Percentiles rank a stretch among this genome's conserved stretches.
These are phyloP conservation scores for Pangasius krempfi DNA, from an alignment of 2,797 vertebrate species.

Conservation along the genomic window DNA sequence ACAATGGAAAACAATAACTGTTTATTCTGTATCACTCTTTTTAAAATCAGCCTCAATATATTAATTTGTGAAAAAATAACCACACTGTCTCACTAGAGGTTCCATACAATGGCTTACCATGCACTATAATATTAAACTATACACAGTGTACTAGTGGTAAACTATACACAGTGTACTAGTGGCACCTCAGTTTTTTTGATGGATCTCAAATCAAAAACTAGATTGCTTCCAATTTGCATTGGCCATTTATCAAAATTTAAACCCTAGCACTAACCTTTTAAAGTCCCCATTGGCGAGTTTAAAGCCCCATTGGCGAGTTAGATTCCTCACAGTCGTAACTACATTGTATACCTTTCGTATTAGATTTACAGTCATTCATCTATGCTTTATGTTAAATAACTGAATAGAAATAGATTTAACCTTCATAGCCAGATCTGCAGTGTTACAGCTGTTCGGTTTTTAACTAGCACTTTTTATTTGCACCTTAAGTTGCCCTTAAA, in stretches of 20 bases:
- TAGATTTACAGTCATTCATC: not conserved
- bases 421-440: not conserved
- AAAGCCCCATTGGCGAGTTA: not conserved
- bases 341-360: not conserved
- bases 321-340: not conserved
- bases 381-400: not conserved
- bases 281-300: not conserved
- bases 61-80: not conserved
- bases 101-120: not conserved
- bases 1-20: not conserved
- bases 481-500: not conserved
- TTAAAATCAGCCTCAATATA: not conserved
- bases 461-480: not conserved
- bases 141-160: not conserved
- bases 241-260: not conserved
- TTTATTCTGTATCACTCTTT: not conserved
- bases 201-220: not conserved
- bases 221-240: not conserved
- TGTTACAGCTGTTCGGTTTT: not conserved
- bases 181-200: not conserved
- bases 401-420: not conserved
- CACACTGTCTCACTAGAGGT: not conserved
- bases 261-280: not conserved
- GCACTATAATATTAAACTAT: not conserved
- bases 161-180: not conserved